A percentile compares a stretch with the other conserved stretches of the same genome.
Conservation (phyloP, 1,140 invertebrate genomes). For the Heliconius hermathena region DNA sequence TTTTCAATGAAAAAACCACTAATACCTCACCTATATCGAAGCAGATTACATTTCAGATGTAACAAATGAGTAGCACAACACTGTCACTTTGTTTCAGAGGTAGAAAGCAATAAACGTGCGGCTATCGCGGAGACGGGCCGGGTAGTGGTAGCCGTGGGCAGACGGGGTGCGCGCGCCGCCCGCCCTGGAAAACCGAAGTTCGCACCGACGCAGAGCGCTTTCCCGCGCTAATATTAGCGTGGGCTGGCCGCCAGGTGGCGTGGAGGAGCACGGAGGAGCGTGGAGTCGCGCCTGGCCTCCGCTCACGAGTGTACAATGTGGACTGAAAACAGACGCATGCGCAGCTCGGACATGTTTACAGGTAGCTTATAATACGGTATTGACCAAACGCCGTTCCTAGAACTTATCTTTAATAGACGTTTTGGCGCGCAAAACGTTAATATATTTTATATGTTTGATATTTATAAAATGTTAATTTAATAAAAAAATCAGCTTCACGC, state of each 20-base stretch:
- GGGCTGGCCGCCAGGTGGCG: conserved; percentile 43
- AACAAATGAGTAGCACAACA: conserved; percentile 32
- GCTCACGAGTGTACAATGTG: conserved; percentile 43
- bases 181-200: conserved; percentile 64
- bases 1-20: neutral
- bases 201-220: conserved; percentile 42
- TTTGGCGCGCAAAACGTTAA: neutral
- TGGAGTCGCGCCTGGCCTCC: conserved; percentile 43
- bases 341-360: conserved; percentile 38
- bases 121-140: conserved; percentile 44
- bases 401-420: neutral
- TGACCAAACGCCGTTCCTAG: conserved; percentile 33
- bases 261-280: neutral
- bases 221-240: conserved; percentile 62
- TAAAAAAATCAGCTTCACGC: no score
- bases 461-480: no score
- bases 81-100: conserved; percentile 30
- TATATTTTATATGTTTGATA: neutral
- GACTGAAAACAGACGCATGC: conserved; percentile 46
- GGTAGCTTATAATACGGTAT: conserved; percentile 40
- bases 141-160: conserved; percentile 46
- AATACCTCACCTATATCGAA: conserved; percentile 19
- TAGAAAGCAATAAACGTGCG: conserved; percentile 40
- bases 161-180: conserved; percentile 68
- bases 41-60: conserved; percentile 26